Evolutionary conservation across 2,888 invertebrate genomes (phyloP).

Genomic region (Hydropsyche betteni): DNA sequence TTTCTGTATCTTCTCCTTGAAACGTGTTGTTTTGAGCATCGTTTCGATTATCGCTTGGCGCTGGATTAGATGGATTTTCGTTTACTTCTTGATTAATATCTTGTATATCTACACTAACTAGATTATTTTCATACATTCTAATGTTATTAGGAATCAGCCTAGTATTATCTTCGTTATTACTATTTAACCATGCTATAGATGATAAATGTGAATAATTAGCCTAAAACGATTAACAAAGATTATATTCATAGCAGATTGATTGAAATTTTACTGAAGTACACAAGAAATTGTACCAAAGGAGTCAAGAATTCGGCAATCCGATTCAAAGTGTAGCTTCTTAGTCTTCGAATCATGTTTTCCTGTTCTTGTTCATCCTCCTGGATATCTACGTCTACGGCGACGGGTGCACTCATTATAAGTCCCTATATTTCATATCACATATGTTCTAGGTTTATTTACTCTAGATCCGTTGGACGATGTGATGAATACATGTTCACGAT

Average conservation of each 20-base stretch:
- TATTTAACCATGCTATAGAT: constrained; percentile 17
- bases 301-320: constrained; percentile 1
- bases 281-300: background rate
- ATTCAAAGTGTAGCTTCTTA: constrained; percentile 10
- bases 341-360: constrained; percentile 14
- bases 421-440: background rate
- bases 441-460: no score
- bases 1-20: background rate
- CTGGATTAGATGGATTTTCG: background rate
- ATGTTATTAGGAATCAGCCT: background rate
- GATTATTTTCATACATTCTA: constrained; percentile 14
- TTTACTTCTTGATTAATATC: background rate
- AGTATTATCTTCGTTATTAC: background rate
- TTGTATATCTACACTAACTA: constrained; percentile 30
- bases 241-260: background rate
- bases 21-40: background rate
- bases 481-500: no score
- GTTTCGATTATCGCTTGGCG: constrained; percentile 8
- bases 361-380: background rate
- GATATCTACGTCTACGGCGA: background rate
- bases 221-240: background rate
- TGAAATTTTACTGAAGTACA: no score
- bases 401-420: constrained; percentile 2
- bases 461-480: no score
- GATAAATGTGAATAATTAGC: constrained; percentile 19